Evolutionary conservation across 2,888 invertebrate species (phyloP), one percentile per base, ranked within the genome.

Genomic region (Liodrosophila aerea): DNA sequence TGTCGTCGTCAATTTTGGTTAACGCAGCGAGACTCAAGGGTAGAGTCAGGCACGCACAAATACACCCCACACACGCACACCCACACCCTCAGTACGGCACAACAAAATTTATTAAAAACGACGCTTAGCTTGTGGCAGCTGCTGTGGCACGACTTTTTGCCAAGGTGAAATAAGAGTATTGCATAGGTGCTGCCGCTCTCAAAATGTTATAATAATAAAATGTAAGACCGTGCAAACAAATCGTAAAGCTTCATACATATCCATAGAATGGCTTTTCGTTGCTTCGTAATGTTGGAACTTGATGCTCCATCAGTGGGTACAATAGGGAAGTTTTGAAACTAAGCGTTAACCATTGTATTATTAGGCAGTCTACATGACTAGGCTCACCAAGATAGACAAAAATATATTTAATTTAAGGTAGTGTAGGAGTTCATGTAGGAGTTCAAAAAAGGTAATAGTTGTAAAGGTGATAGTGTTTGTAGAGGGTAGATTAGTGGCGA

Each of bases 161-260:
- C 52, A 73, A 76, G 80, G 63, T 62, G 36, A 41, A 47, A 34
- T 41, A 69, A 64, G 61, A 61, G 61, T 60, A 62, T 53, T 65
- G 54, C 27, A 53, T 36, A 52, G 36, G 31, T 47, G 33, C 40
- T 7, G 16, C 16, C 13, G 11, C 18, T 18, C 36, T 30, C 49
- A 57, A 56, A 59, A 73, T 81, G 64, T 71, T 64, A 66, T 63
- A 77, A 69, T 22, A 22, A 22, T 22, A 22, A 76, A 73, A 69
- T 69, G 65, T 65, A 57, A 52, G 61, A 71, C 54, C 63, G 52
- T 58, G 57, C 63, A 74, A 66, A 61, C 75, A 70, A 69, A 70
- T 66, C 74, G 77, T 75, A 75, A 78, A 66, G 69, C 54, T 72
- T 72, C 75, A 62, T 67, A 45, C 22, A 33, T 53, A 52, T 47